These are phyloP conservation scores for Folsomia manolachei DNA, from an alignment of 2,888 invertebrate genomes.

Conservation along the genomic window DNA sequence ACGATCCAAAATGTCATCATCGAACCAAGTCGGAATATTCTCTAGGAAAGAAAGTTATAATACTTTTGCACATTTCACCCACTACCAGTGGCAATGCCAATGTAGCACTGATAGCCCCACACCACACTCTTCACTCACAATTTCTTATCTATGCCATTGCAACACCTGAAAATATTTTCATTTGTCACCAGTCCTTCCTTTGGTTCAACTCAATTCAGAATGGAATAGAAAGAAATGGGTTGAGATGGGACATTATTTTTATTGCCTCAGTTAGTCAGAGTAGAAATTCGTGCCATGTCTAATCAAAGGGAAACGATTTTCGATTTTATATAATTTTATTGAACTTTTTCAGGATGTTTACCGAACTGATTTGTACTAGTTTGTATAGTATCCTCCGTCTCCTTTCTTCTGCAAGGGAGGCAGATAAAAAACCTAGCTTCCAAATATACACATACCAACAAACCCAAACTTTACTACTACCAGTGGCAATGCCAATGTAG, in stretches of 20 bases:
- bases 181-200: neutral
- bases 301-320: slow-evolving; percentile 5
- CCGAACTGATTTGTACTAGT: neutral
- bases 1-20: slow-evolving; percentile 19
- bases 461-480: no score
- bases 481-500: no score
- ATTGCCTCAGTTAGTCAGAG: slow-evolving; percentile 1
- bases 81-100: no score
- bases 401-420: neutral
- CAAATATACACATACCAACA: no score
- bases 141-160: neutral
- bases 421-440: no score
- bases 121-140: neutral
- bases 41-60: neutral
- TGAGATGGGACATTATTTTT: slow-evolving; percentile 3
- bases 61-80: neutral
- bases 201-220: no score
- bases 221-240: neutral
- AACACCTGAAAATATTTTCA: neutral
- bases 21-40: neutral
- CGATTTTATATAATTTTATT: slow-evolving; percentile 10
- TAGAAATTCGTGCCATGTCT: neutral
- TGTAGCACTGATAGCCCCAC: no score
- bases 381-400: neutral
- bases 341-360: slow-evolving; percentile 4